Evolutionary conservation across 2,797 vertebrate genomes (phyloP), one percentile per base, ranked within the genome.

Genomic region (Microtus californicus): DNA sequence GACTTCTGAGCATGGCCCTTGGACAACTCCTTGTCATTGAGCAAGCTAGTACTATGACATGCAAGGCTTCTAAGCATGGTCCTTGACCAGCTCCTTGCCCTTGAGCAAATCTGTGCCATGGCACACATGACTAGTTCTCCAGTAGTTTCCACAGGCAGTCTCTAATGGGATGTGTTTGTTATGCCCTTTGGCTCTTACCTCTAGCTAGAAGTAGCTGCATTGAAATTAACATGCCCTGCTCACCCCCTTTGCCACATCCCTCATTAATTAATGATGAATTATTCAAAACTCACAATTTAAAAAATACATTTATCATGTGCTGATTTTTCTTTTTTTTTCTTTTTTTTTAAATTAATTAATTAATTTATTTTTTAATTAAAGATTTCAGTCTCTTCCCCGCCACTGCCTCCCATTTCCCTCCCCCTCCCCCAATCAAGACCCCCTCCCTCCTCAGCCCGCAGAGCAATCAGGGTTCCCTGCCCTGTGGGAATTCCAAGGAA

Each of bases 241-340:
- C 13, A 61, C 29, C 10, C 6, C 31, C 61, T 54, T 27, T 37
- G 23, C 37, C 5, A 51, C 2, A 3, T 59, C 93, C 54, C 56
- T 45, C 31, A 40, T 6, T 71, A 94, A 71, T 65, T n/a, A n/a
- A n/a, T n/a, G 63, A 59, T 94, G 91, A 56, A 71, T 96, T 97
- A 95, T 95, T 97, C 79, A 67, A 90, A 93, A 92, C 82, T 91
- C 54, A 59, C n/a, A 34, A 48, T 77, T 81, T 89, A 37, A 29
- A 65, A 89, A 78, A 89, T n/a, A 65, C 25, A 79, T 97, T 94
- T 48, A 86, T 96, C 79, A 77, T 80, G 78, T 78, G 89, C 51
- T 82, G 86, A 78, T 87, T 56, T 40, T 0, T 0, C 13, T 82
- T n/a, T n/a, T n/a, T n/a, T n/a, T n/a, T n/a, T n/a, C n/a, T n/a